Evolutionary conservation across 92 coral and sea anemone genomes (phyloP).

Genomic region (Epizoanthus illoricatus): DNA sequence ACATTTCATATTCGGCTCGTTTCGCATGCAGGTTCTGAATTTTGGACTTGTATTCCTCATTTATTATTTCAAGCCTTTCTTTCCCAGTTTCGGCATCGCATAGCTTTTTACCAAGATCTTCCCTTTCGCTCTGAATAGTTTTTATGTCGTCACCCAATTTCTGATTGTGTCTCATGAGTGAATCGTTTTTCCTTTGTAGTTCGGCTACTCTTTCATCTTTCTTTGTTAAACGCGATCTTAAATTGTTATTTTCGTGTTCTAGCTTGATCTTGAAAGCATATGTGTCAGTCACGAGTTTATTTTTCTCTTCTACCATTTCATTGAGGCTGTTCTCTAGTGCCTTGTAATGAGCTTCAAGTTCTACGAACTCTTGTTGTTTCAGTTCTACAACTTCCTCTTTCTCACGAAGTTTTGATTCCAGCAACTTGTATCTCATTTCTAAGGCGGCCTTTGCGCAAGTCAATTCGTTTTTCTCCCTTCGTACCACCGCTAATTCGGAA

Average conservation of each 20-base stretch:
- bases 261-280: slow-evolving; percentile 64
- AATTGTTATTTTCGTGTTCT: slow-evolving; percentile 59
- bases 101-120: slow-evolving; percentile 47
- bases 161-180: slow-evolving; percentile 46
- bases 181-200: slow-evolving; percentile 52
- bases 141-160: slow-evolving; percentile 58
- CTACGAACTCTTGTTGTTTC: slow-evolving; percentile 17
- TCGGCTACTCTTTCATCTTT: slow-evolving; percentile 58
- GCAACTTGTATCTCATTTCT: slow-evolving; percentile 25
- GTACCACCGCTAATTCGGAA: slow-evolving; percentile 21
- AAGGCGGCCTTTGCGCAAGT: slow-evolving; percentile 41
- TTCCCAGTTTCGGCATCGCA: slow-evolving; percentile 26
- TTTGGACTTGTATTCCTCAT: slow-evolving; percentile 48
- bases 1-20: slow-evolving; percentile 36
- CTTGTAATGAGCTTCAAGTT: slow-evolving; percentile 36
- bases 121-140: slow-evolving; percentile 48
- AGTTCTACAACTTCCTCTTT: slow-evolving; percentile 44
- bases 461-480: slow-evolving; percentile 46
- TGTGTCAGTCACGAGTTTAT: slow-evolving; percentile 58
- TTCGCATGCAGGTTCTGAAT: slow-evolving; percentile 47
- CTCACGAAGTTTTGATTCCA: slow-evolving; percentile 47
- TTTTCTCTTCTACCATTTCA: slow-evolving; percentile 55
- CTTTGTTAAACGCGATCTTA: slow-evolving; percentile 50
- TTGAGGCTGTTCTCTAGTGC: slow-evolving; percentile 31
- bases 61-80: slow-evolving; percentile 57